Percentiles rank a stretch among this genome's conserved stretches.
These are phyloP conservation scores for Cacoxenus indagator DNA, from an alignment of 2,888 invertebrate genomes.

Conservation along the genomic window DNA sequence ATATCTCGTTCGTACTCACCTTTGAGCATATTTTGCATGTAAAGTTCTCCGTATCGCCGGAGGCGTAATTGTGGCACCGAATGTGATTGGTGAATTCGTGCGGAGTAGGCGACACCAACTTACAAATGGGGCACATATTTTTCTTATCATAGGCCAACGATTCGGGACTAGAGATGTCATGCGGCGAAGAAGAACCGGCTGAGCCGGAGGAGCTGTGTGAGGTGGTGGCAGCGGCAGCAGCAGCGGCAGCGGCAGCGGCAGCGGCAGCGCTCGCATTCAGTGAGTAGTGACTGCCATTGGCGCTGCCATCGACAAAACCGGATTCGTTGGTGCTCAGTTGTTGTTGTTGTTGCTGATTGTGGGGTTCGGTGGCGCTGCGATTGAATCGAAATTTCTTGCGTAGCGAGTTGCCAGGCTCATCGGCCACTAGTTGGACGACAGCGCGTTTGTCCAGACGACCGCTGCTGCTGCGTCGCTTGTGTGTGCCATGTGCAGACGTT, in stretches of 20 bases:
- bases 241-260: conserved; percentile 22
- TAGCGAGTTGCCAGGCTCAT: conserved; percentile 62
- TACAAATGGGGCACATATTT: conserved; percentile 78
- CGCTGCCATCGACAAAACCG: conserved; percentile 69
- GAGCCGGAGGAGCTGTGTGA: conserved; percentile 23
- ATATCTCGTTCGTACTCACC: conserved; percentile 59
- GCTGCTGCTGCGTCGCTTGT: conserved; percentile 56
- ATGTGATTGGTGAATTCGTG: conserved; percentile 81
- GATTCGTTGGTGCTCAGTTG: conserved; percentile 62
- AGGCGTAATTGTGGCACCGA: conserved; percentile 76
- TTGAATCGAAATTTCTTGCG: conserved; percentile 70
- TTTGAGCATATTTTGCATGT: conserved; percentile 71
- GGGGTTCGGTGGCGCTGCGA: conserved; percentile 44
- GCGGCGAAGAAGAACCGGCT: conserved; percentile 35
- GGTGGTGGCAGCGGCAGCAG: conserved; percentile 1
- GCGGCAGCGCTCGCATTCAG: conserved; percentile 40
- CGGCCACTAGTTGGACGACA: conserved; percentile 52
- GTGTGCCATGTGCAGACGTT: conserved; percentile 44
- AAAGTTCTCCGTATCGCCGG: conserved; percentile 71
- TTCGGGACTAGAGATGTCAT: conserved; percentile 64
- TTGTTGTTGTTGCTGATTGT: conserved; percentile 32
- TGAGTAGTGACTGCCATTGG: conserved; percentile 53
- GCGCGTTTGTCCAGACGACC: conserved; percentile 44
- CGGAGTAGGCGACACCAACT: conserved; percentile 74
- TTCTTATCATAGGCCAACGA: conserved; percentile 65